Base-by-base conservation (phyloP, 2,888 invertebrate species). In the Barypeithes pellucidus region DNA sequence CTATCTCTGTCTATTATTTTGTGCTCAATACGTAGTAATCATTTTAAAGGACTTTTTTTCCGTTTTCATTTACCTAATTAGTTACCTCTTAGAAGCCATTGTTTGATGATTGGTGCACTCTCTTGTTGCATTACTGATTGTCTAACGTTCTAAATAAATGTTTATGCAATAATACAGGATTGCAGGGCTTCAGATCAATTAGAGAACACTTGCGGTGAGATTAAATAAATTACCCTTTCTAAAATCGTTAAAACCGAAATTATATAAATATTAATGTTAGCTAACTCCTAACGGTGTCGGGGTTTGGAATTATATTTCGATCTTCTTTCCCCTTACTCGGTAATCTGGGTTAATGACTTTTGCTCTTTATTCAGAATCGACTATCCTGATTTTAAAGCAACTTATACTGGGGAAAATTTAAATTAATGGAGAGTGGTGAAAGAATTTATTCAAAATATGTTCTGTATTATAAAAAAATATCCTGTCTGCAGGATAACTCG, bases 251-350 rank as follows among this genome's bases (percentile, higher is more conserved):
- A 69, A 69, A 69, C 54, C 54, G 69, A 69, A 69, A 63, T 71
- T 73, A 68, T 73, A 63, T 73, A 67, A 73, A 73, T 73, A 73
- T 73, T 73, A 73, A 73, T 73, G 67, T 73, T 62, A 63, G 63
- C 57, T 69, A 65, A 71, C 70, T 54, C 70, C 70, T 57, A 45
- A 29, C 69, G 54, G 70, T 71, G 65, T 71, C 65, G 65, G 59
- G 29, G 63, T 60, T 69, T 29, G 20, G 69, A 71, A 71, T 71
- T 71, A 71, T 71, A 71, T 71, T 65, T 71, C 70, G 65, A 71
- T 71, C 65, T 71, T 71, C 70, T 65, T 69, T 71, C 70, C 70
- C 65, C 65, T 71, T 47, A 45, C 47, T 71, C 59, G 20, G 69
- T 60, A 73, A 73, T 69, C 65, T 61, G 69, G 69, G 68, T 73